Percentiles rank a stretch among this genome's conserved stretches.
phyloP scores from a whole-genome alignment of 2,113 vertebrate genomes.

The Neogobius melanostomus region DNA sequence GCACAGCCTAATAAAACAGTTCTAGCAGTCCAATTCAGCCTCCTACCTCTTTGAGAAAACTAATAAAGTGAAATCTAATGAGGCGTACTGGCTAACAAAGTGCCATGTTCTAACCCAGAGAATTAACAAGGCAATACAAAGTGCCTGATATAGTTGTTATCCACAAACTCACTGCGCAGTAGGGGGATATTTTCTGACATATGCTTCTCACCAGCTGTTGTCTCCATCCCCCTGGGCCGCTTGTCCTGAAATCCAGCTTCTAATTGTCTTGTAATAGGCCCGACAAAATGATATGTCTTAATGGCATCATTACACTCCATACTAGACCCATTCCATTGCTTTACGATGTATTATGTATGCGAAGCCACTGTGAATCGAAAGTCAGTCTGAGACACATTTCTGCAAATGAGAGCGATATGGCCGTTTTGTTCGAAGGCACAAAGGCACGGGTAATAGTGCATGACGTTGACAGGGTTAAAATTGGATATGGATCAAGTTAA shows the following conservation, averaged over 20 bases:
- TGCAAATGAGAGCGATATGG: conserved; percentile 45
- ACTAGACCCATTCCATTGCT: conserved; percentile 10
- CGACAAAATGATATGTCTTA: conserved; percentile 30
- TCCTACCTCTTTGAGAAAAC: conserved; percentile 13
- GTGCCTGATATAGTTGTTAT: conserved; percentile 24
- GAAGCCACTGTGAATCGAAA: conserved; percentile 2
- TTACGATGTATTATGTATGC: conserved; percentile 29
- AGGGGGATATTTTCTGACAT: conserved; percentile 43
- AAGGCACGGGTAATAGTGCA: conserved; percentile 34
- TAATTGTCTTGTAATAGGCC: conserved; percentile 49
- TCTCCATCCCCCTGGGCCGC: conserved; percentile 47
- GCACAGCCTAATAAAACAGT: conserved; percentile 16
- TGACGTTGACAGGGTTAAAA: conserved; percentile 61
- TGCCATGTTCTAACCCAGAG: conserved; percentile 19
- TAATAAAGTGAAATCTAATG: conserved; percentile 41
- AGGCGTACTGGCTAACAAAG: conserved; percentile 34
- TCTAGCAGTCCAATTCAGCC: conserved; percentile 6
- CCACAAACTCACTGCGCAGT: conserved; percentile 21
- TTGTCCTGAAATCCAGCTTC: conserved; percentile 45
- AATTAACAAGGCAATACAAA: conserved; percentile 35
- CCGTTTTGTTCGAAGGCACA: conserved; percentile 28
- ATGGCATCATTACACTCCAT: conserved; percentile 31
- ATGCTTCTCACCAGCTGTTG: conserved; percentile 61
- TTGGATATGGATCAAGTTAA: background rate
- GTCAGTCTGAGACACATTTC: conserved; percentile 41